Conservation (phyloP, 64 coral and sea anemone species). For the Dendrophyllia cribrosa region DNA sequence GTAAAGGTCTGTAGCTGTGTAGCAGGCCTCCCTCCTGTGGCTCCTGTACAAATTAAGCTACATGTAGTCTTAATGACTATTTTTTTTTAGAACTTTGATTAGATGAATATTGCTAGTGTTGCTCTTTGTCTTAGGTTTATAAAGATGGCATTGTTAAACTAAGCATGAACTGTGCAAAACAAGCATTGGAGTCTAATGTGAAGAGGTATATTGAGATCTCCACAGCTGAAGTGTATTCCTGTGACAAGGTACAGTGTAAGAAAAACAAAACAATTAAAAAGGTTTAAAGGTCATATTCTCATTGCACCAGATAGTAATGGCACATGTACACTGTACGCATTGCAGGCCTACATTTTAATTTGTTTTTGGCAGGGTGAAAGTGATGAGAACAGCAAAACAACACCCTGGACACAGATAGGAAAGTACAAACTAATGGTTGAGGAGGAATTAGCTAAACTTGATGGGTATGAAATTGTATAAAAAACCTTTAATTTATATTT, state of each 20-base stretch:
- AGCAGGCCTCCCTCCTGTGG: no score
- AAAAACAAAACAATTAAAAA: no score
- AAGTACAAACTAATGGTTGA: slow-evolving; percentile 95
- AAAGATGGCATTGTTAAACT: slow-evolving; percentile 92
- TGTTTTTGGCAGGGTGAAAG: slow-evolving; percentile 70
- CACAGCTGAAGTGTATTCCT: slow-evolving; percentile 89
- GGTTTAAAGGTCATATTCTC: no score
- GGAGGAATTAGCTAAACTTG: slow-evolving; percentile 82
- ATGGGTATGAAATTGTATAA: slow-evolving; percentile 65
- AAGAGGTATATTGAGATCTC: slow-evolving; percentile 96
- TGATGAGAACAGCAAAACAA: slow-evolving; percentile 75
- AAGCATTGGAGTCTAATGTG: slow-evolving; percentile 82
- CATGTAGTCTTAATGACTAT: neutral
- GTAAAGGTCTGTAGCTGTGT: no score
- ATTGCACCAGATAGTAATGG: no score
- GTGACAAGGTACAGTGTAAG: slow-evolving; percentile 75
- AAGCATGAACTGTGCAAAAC: slow-evolving; percentile 90
- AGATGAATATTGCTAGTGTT: neutral
- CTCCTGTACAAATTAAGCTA: no score
- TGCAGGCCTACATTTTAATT: neutral
- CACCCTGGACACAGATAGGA: slow-evolving; percentile 89
- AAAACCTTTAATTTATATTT: neutral
- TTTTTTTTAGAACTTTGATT: neutral
- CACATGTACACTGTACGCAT: no score
- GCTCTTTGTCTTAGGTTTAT: slow-evolving; percentile 72